A percentile compares a stretch with the other conserved stretches of the same genome.
Conservation (phyloP, 2,797 vertebrate species). For the Adelosebastes latens region DNA sequence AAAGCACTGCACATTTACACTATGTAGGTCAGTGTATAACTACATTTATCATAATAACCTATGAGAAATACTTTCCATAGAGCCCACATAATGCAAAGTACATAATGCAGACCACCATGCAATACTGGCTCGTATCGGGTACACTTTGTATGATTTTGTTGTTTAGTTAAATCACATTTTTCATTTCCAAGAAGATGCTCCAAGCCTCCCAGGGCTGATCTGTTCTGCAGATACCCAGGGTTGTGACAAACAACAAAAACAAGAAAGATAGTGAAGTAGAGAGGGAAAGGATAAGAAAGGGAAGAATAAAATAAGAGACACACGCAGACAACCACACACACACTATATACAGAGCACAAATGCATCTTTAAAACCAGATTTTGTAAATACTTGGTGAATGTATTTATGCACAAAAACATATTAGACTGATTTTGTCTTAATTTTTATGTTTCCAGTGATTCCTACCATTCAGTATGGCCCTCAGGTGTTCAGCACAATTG, state of each 20-base stretch:
- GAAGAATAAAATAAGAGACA: constrained; percentile 4
- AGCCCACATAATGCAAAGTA: background rate
- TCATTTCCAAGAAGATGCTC: constrained; percentile 13
- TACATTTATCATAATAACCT: background rate
- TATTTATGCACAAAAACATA: background rate
- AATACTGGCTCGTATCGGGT: background rate
- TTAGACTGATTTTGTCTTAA: background rate
- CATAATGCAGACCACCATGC: background rate
- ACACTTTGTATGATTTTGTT: background rate
- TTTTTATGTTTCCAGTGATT: constrained; percentile 81
- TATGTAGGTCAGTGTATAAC: background rate
- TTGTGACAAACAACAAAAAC: constrained; percentile 25
- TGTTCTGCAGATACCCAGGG: constrained; percentile 54
- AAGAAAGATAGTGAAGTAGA: background rate
- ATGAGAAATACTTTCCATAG: background rate
- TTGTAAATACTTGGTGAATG: background rate
- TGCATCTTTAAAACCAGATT: background rate
- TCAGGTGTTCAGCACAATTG: constrained; percentile 95
- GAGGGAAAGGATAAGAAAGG: constrained; percentile 15
- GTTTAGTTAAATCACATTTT: constrained; percentile 20
- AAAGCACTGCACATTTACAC: background rate
- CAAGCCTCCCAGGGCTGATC: constrained; percentile 47
- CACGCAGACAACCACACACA: background rate
- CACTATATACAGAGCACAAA: background rate
- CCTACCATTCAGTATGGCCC: constrained; percentile 95